Conservation (phyloP, 2,797 vertebrate genomes). For the Setipinna tenuifilis region DNA sequence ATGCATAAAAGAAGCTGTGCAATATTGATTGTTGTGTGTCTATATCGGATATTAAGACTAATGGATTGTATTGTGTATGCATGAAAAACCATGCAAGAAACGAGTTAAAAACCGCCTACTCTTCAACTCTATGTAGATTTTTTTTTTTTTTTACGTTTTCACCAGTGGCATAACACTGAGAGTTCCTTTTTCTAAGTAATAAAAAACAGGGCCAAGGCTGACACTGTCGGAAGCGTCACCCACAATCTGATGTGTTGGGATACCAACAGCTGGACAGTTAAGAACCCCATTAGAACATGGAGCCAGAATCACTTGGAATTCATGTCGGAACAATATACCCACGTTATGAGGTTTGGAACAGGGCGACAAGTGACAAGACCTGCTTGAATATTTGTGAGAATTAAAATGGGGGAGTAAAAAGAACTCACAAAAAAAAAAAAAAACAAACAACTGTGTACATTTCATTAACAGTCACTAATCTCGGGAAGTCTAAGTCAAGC, state of each 20-base stretch:
- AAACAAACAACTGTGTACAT: conserved; percentile 29
- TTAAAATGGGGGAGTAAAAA: conserved; percentile 53
- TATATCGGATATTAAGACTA: not conserved
- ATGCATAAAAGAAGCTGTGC: not conserved
- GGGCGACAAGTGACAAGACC: conserved; percentile 57
- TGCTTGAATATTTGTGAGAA: conserved; percentile 57
- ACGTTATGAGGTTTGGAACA: conserved; percentile 30
- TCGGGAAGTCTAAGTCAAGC: conserved; percentile 29
- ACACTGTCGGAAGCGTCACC: not conserved
- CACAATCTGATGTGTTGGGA: not conserved
- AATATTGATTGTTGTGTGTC: conserved; percentile 17
- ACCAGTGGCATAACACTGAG: not conserved
- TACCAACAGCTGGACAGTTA: not conserved
- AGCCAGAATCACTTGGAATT: not conserved
- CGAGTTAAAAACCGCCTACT: not conserved
- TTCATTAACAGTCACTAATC: conserved; percentile 36
- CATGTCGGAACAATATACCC: not conserved
- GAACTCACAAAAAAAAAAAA: conserved; percentile 19
- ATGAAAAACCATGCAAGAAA: conserved; percentile 19
- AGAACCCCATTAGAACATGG: conserved; percentile 26
- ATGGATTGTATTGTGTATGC: conserved; percentile 13
- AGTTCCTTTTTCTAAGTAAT: not conserved
- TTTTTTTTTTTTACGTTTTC: not conserved
- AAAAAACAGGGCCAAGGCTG: conserved; percentile 17
- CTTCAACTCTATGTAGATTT: not conserved